Percentiles rank a stretch among this genome's conserved stretches.
Conservation (phyloP, 2,888 invertebrate genomes). For the Pyrocoelia pectoralis region DNA sequence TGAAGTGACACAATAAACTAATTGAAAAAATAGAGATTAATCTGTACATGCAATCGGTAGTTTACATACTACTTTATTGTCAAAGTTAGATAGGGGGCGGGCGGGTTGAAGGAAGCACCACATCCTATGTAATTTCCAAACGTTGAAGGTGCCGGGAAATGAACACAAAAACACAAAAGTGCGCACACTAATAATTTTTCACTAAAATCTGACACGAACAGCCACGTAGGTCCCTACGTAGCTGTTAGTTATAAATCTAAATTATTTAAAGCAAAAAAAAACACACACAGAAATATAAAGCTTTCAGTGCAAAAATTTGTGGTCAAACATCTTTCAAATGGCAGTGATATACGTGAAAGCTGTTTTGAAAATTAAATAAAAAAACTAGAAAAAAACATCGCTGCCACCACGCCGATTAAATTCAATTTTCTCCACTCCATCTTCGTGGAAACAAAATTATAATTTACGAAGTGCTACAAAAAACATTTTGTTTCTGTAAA, state of each 20-base stretch:
- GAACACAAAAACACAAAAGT: conserved; percentile 11
- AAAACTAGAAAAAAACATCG: conserved; percentile 20
- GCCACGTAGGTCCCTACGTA: background rate
- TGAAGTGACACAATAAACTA: conserved; percentile 24
- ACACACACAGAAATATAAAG: conserved; percentile 21
- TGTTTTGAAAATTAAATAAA: conserved; percentile 48
- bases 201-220: conserved; percentile 8
- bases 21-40: conserved; percentile 33
- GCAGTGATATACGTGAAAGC: conserved; percentile 45
- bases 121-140: conserved; percentile 1
- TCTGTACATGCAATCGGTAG: conserved; percentile 30
- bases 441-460: conserved; percentile 40
- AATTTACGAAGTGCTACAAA: conserved; percentile 40
- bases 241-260: conserved; percentile 15
- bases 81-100: background rate
- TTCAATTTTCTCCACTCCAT: conserved; percentile 24
- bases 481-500: conserved; percentile 36
- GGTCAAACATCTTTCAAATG: conserved; percentile 38
- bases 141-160: conserved; percentile 4
- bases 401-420: conserved; percentile 30
- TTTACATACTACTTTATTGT: conserved; percentile 33
- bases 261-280: conserved; percentile 13
- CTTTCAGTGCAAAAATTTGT: conserved; percentile 33
- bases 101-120: conserved; percentile 7
- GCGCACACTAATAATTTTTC: conserved; percentile 14